A percentile compares a stretch with the other conserved stretches of the same genome.
Evolutionary conservation across 2,888 invertebrate species (phyloP).

Genomic region (Lasioglossum villosulum): DNA sequence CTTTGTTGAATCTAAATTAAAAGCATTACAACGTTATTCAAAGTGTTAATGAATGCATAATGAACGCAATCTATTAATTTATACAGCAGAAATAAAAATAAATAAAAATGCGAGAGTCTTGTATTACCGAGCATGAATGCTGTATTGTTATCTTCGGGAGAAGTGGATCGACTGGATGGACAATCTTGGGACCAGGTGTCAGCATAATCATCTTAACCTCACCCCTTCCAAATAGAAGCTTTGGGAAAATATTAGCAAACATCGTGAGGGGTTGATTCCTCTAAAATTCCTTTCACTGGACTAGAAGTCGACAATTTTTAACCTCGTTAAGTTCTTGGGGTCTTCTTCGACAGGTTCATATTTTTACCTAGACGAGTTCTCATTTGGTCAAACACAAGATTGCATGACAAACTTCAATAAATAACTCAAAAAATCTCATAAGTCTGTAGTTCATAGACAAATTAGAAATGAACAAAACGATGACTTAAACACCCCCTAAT

Average conservation of each 20-base stretch:
- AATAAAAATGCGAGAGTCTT: neutral
- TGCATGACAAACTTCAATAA: no score
- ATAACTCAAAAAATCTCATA: no score
- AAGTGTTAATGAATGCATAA: neutral
- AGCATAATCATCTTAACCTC: constrained; percentile 30
- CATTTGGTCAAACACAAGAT: no score
- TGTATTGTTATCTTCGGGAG: constrained; percentile 42
- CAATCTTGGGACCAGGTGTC: constrained; percentile 55
- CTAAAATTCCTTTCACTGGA: neutral
- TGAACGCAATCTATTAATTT: neutral
- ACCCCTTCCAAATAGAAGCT: constrained; percentile 40
- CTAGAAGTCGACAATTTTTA: neutral
- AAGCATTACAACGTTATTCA: no score
- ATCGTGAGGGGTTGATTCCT: constrained; percentile 41
- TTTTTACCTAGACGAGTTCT: no score
- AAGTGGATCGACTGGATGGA: neutral
- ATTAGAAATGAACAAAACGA: no score
- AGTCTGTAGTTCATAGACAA: no score
- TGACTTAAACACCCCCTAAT: no score
- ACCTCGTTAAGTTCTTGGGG: neutral
- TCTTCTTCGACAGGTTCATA: neutral
- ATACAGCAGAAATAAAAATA: neutral
- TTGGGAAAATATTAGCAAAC: constrained; percentile 47
- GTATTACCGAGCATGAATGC: constrained; percentile 4
- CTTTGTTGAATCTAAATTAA: no score